A percentile compares a stretch with the other conserved stretches of the same genome.
Conservation (phyloP, 2,888 invertebrate genomes). For the Phymatocera aterrima region DNA sequence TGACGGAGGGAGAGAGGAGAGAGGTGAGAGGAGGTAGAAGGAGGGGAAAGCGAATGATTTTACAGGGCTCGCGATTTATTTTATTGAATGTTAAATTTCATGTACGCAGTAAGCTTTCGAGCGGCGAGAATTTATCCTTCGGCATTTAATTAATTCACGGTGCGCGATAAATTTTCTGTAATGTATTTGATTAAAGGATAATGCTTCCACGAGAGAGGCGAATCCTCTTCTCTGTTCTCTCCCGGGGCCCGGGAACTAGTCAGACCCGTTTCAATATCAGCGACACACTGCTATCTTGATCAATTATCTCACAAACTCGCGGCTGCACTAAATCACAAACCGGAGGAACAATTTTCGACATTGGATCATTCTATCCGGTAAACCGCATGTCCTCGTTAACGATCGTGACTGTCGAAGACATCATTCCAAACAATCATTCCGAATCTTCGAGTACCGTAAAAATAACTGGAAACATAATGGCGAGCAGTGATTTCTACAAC, state of each 20-base stretch:
- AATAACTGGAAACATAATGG: background rate
- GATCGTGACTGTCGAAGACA: too few relatives aligned
- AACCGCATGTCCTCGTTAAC: background rate
- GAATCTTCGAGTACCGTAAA: too few relatives aligned
- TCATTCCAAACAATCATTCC: too few relatives aligned
- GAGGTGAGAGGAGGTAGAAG: too few relatives aligned
- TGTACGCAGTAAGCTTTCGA: constrained; percentile 65
- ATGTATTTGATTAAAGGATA: constrained; percentile 75
- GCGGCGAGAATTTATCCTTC: constrained; percentile 72
- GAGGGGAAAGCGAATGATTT: constrained; percentile 59
- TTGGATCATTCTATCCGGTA: background rate
- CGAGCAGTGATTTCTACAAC: too few relatives aligned
- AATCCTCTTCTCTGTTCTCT: constrained; percentile 58
- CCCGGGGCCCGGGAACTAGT: constrained; percentile 51
- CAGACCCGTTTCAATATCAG: constrained; percentile 58
- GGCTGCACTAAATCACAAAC: constrained; percentile 11
- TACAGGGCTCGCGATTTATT: constrained; percentile 65
- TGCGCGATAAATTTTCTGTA: constrained; percentile 73
- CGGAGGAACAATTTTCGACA: constrained; percentile 20
- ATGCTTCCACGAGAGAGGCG: constrained; percentile 64
- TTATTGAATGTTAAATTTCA: constrained; percentile 72
- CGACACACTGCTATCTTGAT: constrained; percentile 64
- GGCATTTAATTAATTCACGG: constrained; percentile 74
- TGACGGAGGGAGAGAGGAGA: constrained; percentile 49
- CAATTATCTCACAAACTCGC: constrained; percentile 45